Evolutionary conservation across 2,113 vertebrate genomes (phyloP), one percentile per base, ranked within the genome.

Genomic region (Gavia stellata): DNA sequence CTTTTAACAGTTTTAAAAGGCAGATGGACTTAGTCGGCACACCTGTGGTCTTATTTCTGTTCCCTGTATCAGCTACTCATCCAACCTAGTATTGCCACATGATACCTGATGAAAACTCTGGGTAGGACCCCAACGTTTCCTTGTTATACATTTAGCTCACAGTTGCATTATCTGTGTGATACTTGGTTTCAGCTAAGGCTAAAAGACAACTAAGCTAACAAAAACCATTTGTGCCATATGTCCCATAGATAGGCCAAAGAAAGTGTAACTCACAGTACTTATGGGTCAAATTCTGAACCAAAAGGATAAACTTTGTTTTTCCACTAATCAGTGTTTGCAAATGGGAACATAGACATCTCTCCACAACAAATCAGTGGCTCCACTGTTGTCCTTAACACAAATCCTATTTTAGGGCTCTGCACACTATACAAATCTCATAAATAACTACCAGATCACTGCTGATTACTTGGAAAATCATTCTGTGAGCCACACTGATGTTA

Each of bases 121-220:
- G 49, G 23, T 5, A 25, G 49, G 36, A 73, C 66, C 58, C 10
- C 23, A 45, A 6, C 40, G 24, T 17, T 26, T 56, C n/a, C 44
- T 62, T 38, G 24, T 47, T 15, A 15, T 6, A 14, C 40, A 5
- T 24, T 44, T 36, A 33, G 8, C 81, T 80, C 1, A 0, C 0
- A 71, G 49, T 23, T 7, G 5, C 26, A 7, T 56, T 42, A 44
- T 59, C 66, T 44, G 38, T 9, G 18, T 47, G 40, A 49, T 8
- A 47, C 38, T 8, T 52, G 12, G 17, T 63, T 65, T 61, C 62
- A 70, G 91, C 44, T 38, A 56, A 68, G 28, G 16, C 44, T 42
- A 68, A 49, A 24, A 95, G 15, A 72, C 42, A 86, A 47, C 14
- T 6, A 49, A 62, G 79, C 13, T 19, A 63, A 34, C 14, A 67